These are phyloP conservation scores for Thalassarche chlororhynchos DNA, from an alignment of 2,113 vertebrate species.

Conservation along the genomic window DNA sequence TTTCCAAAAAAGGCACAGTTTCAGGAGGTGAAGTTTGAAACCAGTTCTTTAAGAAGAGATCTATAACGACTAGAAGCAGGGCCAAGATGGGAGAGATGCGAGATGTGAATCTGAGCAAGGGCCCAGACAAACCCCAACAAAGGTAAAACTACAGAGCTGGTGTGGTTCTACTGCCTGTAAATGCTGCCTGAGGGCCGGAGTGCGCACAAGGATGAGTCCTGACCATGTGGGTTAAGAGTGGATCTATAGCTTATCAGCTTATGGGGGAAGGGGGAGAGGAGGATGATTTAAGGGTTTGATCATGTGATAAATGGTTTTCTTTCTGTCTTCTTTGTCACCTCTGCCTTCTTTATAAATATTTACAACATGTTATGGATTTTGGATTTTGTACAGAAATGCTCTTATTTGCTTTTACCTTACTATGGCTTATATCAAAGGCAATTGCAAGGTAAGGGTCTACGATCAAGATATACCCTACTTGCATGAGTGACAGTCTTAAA, in stretches of 20 bases:
- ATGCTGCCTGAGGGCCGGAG: not conserved
- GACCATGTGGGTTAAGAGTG: not conserved
- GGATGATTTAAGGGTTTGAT: not conserved
- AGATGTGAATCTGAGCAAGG: not conserved
- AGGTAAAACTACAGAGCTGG: not conserved
- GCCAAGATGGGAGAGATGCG: not conserved
- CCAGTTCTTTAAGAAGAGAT: not conserved
- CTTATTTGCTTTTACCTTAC: not conserved
- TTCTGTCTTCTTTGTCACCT: not conserved
- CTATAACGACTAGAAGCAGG: not conserved
- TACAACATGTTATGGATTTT: not conserved
- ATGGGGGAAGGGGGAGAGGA: not conserved
- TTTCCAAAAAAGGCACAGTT: not conserved
- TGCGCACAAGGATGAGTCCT: not conserved
- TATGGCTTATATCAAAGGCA: not conserved
- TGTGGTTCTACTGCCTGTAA: not conserved
- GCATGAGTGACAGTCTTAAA: not conserved
- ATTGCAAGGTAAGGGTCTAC: not conserved
- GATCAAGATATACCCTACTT: not conserved
- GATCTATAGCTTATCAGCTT: conserved; percentile 11
- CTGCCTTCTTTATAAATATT: not conserved
- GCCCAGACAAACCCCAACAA: not conserved
- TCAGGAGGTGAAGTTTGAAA: not conserved
- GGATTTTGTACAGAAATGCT: not conserved
- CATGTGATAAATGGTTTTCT: not conserved